Percentiles rank a stretch among this genome's conserved stretches.
Evolutionary conservation across 2,113 vertebrate species (phyloP).

Genomic region (Nothocercus julius): DNA sequence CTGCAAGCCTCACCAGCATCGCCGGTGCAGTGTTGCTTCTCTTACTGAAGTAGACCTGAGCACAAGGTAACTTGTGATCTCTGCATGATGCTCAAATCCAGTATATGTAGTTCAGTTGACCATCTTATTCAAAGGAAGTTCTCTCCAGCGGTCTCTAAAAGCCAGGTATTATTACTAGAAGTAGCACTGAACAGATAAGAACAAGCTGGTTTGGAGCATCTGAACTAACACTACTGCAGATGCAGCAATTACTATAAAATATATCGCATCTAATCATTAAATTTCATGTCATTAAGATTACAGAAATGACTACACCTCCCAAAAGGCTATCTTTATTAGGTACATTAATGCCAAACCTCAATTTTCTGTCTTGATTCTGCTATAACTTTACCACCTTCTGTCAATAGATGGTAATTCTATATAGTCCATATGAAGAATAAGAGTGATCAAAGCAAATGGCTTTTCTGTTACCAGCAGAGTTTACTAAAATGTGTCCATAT

Average conservation of each 20-base stretch:
- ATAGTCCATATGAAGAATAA: not conserved
- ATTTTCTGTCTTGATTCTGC: not conserved
- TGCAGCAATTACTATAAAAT: not conserved
- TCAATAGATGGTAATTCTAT: not conserved
- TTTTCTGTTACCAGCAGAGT: not conserved
- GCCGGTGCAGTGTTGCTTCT: not conserved
- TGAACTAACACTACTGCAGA: not conserved
- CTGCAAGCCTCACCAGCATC: not conserved
- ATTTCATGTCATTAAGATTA: not conserved
- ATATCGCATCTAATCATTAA: not conserved
- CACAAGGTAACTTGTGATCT: not conserved
- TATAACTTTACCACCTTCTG: not conserved
- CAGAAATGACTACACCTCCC: not conserved
- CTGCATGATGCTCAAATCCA: not conserved
- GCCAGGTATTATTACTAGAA: not conserved
- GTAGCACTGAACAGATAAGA: not conserved
- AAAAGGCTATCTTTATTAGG: not conserved
- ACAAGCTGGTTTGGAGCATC: not conserved
- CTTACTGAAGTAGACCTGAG: not conserved
- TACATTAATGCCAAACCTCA: not conserved
- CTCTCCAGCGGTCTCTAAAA: not conserved
- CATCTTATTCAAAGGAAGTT: not conserved
- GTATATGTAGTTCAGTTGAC: not conserved
- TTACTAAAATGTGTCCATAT: not conserved
- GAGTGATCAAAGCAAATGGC: not conserved